Evolutionary conservation across 2,888 invertebrate species (phyloP), one percentile per base, ranked within the genome.

Genomic region (Limnephilus lunatus): DNA sequence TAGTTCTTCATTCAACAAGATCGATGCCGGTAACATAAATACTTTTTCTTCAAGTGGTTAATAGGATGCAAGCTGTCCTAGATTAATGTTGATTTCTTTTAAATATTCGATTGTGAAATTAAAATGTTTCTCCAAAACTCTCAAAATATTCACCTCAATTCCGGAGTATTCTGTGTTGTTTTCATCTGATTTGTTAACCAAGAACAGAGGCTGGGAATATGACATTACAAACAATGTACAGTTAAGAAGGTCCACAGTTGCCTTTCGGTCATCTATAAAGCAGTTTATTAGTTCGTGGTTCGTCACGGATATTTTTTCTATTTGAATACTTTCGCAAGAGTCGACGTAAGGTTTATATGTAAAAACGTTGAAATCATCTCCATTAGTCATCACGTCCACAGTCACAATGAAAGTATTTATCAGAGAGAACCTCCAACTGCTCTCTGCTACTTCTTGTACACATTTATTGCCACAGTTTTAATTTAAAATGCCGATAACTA

Each of bases 381-480:
- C 35, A 11, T 1, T 15, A 7, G 35, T 83, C 11, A n/a, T 83
- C 32, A 35, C 83, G 25, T 83, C 83, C 35, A 83, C 83, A 83
- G 83, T n/a, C 25, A 83, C 25, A 19, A 83, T 83, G 83, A 83
- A 83, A 25, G 83, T 83, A 32, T 83, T 83, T 25, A 83, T 11
- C 35, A 83, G 35, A 25, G 25, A 83, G 19, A 83, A 83, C n/a
- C 83, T 35, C 83, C 83, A 83, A 39, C 83, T 25, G 9, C 83
- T 25, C 83, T 83, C 83, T 35, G 83, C 83, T 35, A 83, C 11
- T 83, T 83, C 35, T 19, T 35, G 39, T 35, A 83, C 83, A n/a
- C 83, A 83, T 83, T 83, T 83, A 11, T 83, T 7, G 25, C 83
- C 83, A 32, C 83, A 83, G n/a, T 83, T 83, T 83, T 19, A 14